These are phyloP conservation scores for Petromus typicus DNA, from an alignment of 2,113 vertebrate species.

Conservation along the genomic window DNA sequence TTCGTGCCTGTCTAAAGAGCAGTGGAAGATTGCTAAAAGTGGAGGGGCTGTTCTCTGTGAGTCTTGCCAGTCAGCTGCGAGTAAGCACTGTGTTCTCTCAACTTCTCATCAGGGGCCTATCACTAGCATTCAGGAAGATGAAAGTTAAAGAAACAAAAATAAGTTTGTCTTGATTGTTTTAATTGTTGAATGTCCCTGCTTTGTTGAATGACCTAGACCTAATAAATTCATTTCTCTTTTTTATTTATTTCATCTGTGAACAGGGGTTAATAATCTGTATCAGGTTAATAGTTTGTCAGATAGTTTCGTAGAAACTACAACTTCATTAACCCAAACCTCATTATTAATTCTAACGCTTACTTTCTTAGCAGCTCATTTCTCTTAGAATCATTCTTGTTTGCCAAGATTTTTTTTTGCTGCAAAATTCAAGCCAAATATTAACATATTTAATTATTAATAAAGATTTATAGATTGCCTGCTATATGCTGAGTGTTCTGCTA, in stretches of 20 bases:
- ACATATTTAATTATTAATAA: background rate
- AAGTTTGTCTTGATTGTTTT: background rate
- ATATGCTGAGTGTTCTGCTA: background rate
- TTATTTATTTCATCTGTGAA: constrained; percentile 35
- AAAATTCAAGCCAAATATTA: background rate
- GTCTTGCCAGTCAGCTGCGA: background rate
- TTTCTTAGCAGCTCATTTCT: background rate
- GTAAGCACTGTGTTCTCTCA: constrained; percentile 32
- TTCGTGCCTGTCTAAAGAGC: constrained; percentile 49
- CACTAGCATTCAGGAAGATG: background rate
- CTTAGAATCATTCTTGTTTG: background rate
- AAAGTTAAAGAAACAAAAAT: background rate
- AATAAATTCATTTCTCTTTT: background rate
- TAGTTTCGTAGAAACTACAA: background rate
- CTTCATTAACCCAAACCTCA: background rate
- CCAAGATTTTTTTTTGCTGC: background rate
- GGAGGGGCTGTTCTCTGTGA: background rate
- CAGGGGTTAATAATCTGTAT: background rate
- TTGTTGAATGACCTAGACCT: background rate
- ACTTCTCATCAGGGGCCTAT: background rate
- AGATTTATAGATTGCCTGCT: background rate
- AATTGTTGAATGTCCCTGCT: background rate
- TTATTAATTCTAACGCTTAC: background rate
- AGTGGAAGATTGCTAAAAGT: constrained; percentile 54
- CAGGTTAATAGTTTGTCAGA: background rate